Evolutionary conservation across 2,888 invertebrate genomes (phyloP).

Genomic region (Protophormia terraenovae): DNA sequence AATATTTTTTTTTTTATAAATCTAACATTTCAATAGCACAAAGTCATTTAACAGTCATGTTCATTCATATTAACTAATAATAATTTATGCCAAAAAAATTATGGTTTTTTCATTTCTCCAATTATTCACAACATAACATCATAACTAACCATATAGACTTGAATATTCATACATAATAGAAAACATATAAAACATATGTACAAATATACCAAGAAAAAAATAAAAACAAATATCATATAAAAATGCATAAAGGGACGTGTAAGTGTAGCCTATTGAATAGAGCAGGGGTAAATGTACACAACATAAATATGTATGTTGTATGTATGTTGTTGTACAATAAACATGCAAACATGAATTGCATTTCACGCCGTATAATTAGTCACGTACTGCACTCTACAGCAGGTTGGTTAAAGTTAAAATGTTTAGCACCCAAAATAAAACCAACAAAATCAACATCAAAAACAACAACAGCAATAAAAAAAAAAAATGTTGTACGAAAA

Average conservation of each 20-base stretch:
- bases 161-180: neutral
- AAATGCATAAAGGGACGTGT: neutral
- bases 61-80: constrained; percentile 23
- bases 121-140: constrained; percentile 15
- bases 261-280: neutral
- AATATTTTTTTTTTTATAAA: neutral
- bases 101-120: neutral
- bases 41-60: neutral
- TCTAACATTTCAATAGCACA: neutral
- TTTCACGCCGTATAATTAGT: constrained; percentile 78
- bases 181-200: constrained; percentile 36
- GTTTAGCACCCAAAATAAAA: constrained; percentile 47
- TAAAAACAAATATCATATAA: constrained; percentile 26
- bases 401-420: constrained; percentile 35
- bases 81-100: constrained; percentile 21
- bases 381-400: constrained; percentile 56
- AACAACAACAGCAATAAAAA: neutral
- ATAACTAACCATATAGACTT: constrained; percentile 28
- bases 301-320: neutral
- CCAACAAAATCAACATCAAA: neutral
- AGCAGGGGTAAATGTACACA: constrained; percentile 4
- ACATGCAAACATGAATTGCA: constrained; percentile 77
- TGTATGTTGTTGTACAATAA: constrained; percentile 51
- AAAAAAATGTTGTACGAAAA: constrained; percentile 10
- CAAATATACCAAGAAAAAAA: neutral